Base-by-base conservation (phyloP, 92 coral and sea anemone species). In the Phymanthus crucifer region DNA sequence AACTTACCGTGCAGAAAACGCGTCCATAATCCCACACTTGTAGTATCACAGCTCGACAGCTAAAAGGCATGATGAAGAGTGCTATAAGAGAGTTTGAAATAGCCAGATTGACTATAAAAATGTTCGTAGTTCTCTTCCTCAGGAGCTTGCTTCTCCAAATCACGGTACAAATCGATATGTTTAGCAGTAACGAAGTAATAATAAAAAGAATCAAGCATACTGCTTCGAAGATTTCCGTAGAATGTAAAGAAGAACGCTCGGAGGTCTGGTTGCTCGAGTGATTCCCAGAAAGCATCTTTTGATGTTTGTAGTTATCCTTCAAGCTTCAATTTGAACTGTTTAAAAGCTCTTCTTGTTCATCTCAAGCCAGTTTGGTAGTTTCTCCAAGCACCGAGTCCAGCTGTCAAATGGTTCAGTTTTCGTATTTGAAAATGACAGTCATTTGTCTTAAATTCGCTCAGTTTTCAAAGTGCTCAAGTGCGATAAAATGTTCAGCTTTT, bases 41-140 rank as follows among this genome's bases (percentile, higher is more conserved):
- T 24, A 84, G 17, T 12, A 93, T 47, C 18, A 86, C 73, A 13
- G 93, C 83, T 36, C 76, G 83, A 33, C 89, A 75, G 72, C 97
- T 93, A 18, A 95, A 84, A 0, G 98, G 98, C 76, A 95, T 90
- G 6, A 90, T 90, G 50, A 83, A 81, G 48, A 90, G 34, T 0
- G 96, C 94, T 74, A 93, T 84, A 31, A 92, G 77, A 8, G 88
- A 88, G 71, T 93, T 95, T 31, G 97, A 91, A 67, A 95, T 68
- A 13, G 91, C 92, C 74, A 95, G 78, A 67, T 95, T 95, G 26
- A 95, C 74, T 18, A 95, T 93, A 48, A 95, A 93, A 19, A 95
- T 83, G 69, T 89, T 95, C n/a, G 97, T 91, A 33, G 97, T 87
- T 34, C 88, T 78, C 45, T 80, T 78, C 17, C 90, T 82, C 13